Conservation (phyloP, 2,888 invertebrate species). For the Pristionchus mayeri region DNA sequence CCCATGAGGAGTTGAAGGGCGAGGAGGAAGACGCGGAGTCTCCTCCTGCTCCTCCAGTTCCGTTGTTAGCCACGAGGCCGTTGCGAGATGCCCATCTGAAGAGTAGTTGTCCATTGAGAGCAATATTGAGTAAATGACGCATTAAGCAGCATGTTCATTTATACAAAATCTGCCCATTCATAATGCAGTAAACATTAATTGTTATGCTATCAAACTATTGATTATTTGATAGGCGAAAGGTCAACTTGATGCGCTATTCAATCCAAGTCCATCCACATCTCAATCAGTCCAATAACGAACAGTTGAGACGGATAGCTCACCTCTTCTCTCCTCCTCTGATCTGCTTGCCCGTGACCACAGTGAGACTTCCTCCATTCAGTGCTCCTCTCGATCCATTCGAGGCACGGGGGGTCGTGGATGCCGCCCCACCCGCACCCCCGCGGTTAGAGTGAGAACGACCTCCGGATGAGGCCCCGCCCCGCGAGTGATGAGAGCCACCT, state of each 20-base stretch:
- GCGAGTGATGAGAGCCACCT: too few species aligned
- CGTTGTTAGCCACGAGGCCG: neutral
- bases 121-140: too few species aligned
- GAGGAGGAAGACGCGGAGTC: neutral
- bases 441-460: neutral
- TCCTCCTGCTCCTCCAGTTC: neutral
- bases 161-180: too few species aligned
- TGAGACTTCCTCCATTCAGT: conserved; percentile 18
- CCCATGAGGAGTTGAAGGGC: neutral
- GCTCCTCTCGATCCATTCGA: neutral
- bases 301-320: neutral
- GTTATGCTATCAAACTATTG: too few species aligned
- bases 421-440: neutral
- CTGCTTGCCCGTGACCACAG: neutral
- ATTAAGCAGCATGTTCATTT: too few species aligned
- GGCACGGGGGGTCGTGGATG: neutral
- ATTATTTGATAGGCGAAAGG: too few species aligned
- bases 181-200: too few species aligned
- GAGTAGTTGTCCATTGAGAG: too few species aligned
- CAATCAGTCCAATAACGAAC: neutral
- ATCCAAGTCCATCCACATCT: neutral
- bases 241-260: too few species aligned
- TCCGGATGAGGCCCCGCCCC: neutral
- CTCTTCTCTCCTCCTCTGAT: conserved; percentile 26
- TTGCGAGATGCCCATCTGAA: neutral